A percentile compares a stretch with the other conserved stretches of the same genome.
Conservation (phyloP, 2,797 vertebrate species). For the Neosilurus mollespiculum region DNA sequence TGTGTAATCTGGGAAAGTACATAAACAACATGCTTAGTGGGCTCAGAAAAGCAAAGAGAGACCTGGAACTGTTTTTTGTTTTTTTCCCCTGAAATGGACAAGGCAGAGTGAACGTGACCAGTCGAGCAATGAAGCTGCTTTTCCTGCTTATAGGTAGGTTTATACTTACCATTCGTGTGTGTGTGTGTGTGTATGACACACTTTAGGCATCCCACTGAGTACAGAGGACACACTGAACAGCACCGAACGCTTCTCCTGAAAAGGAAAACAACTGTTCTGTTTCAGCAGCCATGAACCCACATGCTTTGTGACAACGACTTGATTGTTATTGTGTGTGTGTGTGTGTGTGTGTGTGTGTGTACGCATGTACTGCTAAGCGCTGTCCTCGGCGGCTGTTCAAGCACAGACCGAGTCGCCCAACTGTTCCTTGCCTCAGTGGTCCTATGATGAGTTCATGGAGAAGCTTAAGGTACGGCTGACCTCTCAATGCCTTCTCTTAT, state of each 20-base stretch:
- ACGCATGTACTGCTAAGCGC: slow-evolving; percentile 21
- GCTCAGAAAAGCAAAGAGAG: background rate
- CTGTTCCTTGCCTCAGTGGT: slow-evolving; percentile 10
- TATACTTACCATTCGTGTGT: background rate
- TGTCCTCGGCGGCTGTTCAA: slow-evolving; percentile 13
- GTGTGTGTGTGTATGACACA: background rate
- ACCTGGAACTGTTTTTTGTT: background rate
- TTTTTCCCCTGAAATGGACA: background rate
- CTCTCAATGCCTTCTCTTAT: too few relatives aligned
- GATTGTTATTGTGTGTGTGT: background rate
- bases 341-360: slow-evolving; percentile 1
- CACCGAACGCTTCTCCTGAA: background rate
- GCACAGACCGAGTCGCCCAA: background rate
- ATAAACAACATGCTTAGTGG: background rate
- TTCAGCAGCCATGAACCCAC: background rate
- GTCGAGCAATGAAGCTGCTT: slow-evolving; percentile 25
- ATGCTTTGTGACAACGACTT: background rate
- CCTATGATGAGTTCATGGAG: slow-evolving; percentile 25
- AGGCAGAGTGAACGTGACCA: slow-evolving; percentile 20
- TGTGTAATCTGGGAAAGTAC: background rate
- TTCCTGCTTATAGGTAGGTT: slow-evolving; percentile 61
- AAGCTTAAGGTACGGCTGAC: slow-evolving; percentile 55
- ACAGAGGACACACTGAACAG: background rate
- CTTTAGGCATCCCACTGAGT: background rate
- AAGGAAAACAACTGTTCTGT: background rate